Conservation (phyloP, 2,113 vertebrate genomes). For the Stictonetta naevosa region DNA sequence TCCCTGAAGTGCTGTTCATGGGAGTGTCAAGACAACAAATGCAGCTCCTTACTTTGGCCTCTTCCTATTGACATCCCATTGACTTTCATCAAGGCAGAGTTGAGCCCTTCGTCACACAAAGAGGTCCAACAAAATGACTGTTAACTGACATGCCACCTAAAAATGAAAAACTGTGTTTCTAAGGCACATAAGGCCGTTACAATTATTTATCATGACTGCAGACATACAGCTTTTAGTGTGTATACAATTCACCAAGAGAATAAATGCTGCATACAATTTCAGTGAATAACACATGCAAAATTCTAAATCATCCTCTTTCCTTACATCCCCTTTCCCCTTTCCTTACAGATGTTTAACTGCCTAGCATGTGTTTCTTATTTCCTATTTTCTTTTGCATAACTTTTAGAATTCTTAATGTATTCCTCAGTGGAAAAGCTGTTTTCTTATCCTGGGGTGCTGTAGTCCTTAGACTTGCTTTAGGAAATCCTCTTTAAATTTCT, state of each 20-base stretch:
- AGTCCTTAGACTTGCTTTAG: not conserved
- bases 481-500: not conserved
- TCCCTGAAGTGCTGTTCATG: not conserved
- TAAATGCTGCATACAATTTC: conserved; percentile 8
- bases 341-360: conserved; percentile 53
- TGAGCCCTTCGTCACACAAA: not conserved
- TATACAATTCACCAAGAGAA: conserved; percentile 37
- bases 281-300: conserved; percentile 19
- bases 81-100: not conserved
- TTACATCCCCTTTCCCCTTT: conserved; percentile 1
- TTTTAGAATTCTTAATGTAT: conserved; percentile 41
- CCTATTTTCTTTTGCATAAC: conserved; percentile 31
- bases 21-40: not conserved
- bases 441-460: not conserved
- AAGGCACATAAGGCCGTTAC: conserved; percentile 22
- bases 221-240: conserved; percentile 14
- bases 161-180: conserved; percentile 32
- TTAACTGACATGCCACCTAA: conserved; percentile 26
- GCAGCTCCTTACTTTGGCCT: not conserved
- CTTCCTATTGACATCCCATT: not conserved
- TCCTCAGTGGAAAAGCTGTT: not conserved
- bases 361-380: conserved; percentile 56
- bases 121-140: not conserved
- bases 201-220: not conserved
- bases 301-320: conserved; percentile 31